Evolutionary conservation across 2,888 invertebrate genomes (phyloP), one percentile per base, ranked within the genome.

Genomic region (Athripsodes cinereus): DNA sequence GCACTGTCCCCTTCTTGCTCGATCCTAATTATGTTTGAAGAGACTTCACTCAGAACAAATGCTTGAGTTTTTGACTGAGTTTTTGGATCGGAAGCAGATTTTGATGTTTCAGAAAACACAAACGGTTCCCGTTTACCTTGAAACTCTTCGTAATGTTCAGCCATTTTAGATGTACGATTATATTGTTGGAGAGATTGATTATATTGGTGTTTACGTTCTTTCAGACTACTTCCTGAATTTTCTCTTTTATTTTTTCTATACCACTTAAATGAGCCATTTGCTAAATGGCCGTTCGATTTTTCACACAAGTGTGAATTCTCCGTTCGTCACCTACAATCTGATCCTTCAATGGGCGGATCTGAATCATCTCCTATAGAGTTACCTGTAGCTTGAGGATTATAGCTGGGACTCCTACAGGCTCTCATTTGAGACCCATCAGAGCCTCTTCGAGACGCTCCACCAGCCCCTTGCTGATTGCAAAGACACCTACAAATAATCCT

Each of bases 401-500:
- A 81, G 66, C 81, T 81, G n/a, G 81, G 77, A 5, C 79, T 80
- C 20, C 81, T 70, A 47, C 76, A 74, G 51, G 78, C 75, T 31
- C 77, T 69, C 44, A 78, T 75, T 65, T 80, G 79, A 6, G 81
- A 81, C 67, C 81, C 81, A 64, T 82, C 82, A 0, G 81, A 81
- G 16, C 81, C 81, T 26, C 82, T 71, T 1, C 81, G 71, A 1
- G 79, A 79, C 21, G 71, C 73, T 62, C 71, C 47, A 69, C 69
- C 54, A 69, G 68, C 56, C 68, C 61, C 20, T 67, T 69, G 58
- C 69, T 71, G 68, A 2, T 71, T 74, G 71, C 90, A 90, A 74
- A 90, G 85, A 68, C 90, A 91, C 67, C 87, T 86, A 75, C 93
- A 93, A 65, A 96, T 88, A 66, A 96, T 92, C 66, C 89, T 86